Base-by-base conservation (phyloP, 2,888 invertebrate genomes). In the Podotricha telesiphe region DNA sequence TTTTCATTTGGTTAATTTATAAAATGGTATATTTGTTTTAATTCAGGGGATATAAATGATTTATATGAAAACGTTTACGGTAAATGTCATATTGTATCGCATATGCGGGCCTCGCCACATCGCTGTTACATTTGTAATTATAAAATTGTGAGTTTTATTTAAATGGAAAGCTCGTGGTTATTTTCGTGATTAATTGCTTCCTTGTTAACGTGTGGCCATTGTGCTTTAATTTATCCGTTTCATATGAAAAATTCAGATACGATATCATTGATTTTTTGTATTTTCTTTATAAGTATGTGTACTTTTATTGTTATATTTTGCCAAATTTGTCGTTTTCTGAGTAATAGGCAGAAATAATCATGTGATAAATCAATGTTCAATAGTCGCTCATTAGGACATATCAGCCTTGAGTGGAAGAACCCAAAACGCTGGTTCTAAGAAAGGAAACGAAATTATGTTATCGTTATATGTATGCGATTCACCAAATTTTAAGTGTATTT, bases 121-220 rank as follows among this genome's bases (percentile, higher is more conserved):
- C 28, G 67, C 59, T 70, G 65, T 72, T 72, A 72, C 65, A 68
- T 64, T 68, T 66, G 68, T 68, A 72, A 68, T 72, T 70, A 67
- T 70, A 65, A 72, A 72, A 74, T 65, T 69, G 67, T 72, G 67
- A 65, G 70, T 74, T 72, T 74, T 70, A 74, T 74, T 74, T 74
- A 73, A 73, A 70, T 70, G 66, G 59, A 68, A 71, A 65, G 67
- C 71, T 66, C 66, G 74, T 68, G 73, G 73, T 70, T 67, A 68
- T 68, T 73, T 71, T 70, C 69, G 68, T 74, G 74, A 76, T 75
- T 72, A 75, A 75, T 72, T 75, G 72, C 69, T 67, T 73, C 72
- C 71, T 73, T 73, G 76, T 76, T 76, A 75, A 71, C 73, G 71
- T 73, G 74, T 67, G 67, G 74, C 69, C 65, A 71, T 67, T 68